These are phyloP conservation scores for Takifugu bimaculatus DNA, from an alignment of 2,113 vertebrate species.

Conservation along the genomic window DNA sequence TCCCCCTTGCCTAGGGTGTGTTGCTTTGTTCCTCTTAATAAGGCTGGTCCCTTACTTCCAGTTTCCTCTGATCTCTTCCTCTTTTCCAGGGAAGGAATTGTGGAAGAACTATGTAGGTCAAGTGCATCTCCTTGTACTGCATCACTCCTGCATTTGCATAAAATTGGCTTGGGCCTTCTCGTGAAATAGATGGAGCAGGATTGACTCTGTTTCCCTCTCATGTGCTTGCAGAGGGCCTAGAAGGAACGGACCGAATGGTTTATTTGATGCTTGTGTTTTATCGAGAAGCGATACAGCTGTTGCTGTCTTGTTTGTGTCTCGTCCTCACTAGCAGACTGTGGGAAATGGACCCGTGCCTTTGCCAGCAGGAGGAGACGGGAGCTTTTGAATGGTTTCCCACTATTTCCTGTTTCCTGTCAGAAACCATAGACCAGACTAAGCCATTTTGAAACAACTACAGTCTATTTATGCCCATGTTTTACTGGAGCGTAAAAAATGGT, in stretches of 20 bases:
- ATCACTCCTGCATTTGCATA: conserved; percentile 59
- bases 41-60: conserved; percentile 37
- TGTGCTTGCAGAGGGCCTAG: background rate
- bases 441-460: conserved; percentile 1
- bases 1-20: conserved; percentile 13
- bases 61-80: conserved; percentile 55
- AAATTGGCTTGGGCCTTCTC: conserved; percentile 37
- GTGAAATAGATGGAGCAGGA: conserved; percentile 10
- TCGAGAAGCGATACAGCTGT: conserved; percentile 25
- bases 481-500: conserved; percentile 8
- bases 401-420: no score
- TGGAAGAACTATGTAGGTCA: conserved; percentile 68
- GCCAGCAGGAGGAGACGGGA: conserved; percentile 8
- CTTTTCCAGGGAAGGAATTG: conserved; percentile 41
- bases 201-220: conserved; percentile 24
- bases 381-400: background rate
- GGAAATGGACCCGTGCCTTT: conserved; percentile 15
- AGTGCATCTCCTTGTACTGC: conserved; percentile 56
- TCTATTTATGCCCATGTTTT: conserved; percentile 2
- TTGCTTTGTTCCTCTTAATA: conserved; percentile 46
- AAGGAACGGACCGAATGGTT: background rate
- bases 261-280: conserved; percentile 4
- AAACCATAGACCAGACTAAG: no score
- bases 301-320: conserved; percentile 37
- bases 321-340: conserved; percentile 40